Evolutionary conservation across 2,797 vertebrate genomes (phyloP).

Genomic region (Pangasius sanitwongsei): DNA sequence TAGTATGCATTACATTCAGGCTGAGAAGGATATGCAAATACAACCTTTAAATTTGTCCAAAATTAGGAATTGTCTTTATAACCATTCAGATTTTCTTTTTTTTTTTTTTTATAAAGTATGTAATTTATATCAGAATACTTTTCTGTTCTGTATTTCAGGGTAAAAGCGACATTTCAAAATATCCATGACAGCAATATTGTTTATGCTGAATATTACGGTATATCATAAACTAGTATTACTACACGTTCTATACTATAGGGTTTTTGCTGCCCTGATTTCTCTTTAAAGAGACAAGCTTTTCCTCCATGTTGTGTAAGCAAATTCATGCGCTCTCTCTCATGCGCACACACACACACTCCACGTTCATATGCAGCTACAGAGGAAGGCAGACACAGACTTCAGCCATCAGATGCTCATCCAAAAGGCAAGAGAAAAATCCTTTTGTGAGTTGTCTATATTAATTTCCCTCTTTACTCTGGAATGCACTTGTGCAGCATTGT

Average conservation of each 20-base stretch:
- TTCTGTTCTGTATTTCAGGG: too few species aligned
- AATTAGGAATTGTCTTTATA: neutral
- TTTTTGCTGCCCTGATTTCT: neutral
- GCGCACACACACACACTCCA: conserved; percentile 7
- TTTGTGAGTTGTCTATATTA: neutral
- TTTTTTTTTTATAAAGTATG: neutral
- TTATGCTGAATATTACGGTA: neutral
- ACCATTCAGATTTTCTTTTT: neutral
- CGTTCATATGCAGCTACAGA: conserved; percentile 4
- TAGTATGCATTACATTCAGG: neutral
- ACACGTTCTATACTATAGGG: neutral
- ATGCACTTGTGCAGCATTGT: conserved; percentile 2
- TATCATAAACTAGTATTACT: neutral
- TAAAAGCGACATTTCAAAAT: neutral
- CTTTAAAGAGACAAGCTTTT: neutral
- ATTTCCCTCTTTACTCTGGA: neutral
- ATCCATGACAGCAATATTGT: neutral
- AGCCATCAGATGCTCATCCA: conserved; percentile 3
- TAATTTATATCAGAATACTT: neutral
- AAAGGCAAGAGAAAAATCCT: conserved; percentile 31
- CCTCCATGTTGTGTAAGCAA: neutral
- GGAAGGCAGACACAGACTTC: conserved; percentile 24
- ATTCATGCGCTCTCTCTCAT: conserved; percentile 1
- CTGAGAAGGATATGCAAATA: neutral
- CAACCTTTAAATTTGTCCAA: neutral